Conservation (phyloP, 2,888 invertebrate genomes). For the Pimpla rufipes region DNA sequence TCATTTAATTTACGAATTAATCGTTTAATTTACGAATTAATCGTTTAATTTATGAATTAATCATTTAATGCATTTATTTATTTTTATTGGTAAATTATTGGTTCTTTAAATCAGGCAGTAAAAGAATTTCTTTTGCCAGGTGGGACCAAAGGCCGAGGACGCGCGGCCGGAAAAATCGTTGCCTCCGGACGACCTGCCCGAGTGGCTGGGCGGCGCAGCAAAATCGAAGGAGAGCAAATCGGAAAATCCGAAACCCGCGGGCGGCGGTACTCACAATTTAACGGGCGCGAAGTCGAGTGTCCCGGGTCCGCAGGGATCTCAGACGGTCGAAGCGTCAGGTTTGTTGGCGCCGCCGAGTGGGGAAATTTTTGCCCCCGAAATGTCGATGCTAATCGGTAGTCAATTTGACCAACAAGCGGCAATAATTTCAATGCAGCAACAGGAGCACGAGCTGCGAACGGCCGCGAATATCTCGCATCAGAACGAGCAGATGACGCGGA, state of each 20-base stretch:
- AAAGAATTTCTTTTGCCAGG: slow-evolving; percentile 37
- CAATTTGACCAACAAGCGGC: slow-evolving; percentile 80
- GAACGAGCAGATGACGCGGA: slow-evolving; percentile 77
- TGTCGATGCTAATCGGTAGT: slow-evolving; percentile 74
- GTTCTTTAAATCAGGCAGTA: neutral
- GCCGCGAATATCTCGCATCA: slow-evolving; percentile 78
- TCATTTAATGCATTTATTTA: too few species aligned
- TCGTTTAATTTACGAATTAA: too few species aligned
- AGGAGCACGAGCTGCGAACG: slow-evolving; percentile 79
- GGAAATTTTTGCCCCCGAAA: slow-evolving; percentile 65
- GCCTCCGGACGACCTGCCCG: slow-evolving; percentile 78
- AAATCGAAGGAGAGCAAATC: slow-evolving; percentile 68
- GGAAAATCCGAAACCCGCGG: slow-evolving; percentile 56
- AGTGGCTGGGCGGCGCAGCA: slow-evolving; percentile 80
- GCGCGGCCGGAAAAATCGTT: slow-evolving; percentile 24
- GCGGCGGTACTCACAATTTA: slow-evolving; percentile 1
- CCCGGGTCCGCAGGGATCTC: slow-evolving; percentile 12
- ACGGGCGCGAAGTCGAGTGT: slow-evolving; percentile 23
- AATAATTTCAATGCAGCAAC: slow-evolving; percentile 80
- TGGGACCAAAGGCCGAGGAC: slow-evolving; percentile 23
- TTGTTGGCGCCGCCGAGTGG: slow-evolving; percentile 39
- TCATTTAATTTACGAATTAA: too few species aligned
- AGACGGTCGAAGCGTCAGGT: slow-evolving; percentile 28
- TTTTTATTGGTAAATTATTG: neutral
- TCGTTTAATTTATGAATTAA: too few species aligned